Percentiles rank a stretch among this genome's conserved stretches.
Conservation (phyloP, 2,113 vertebrate species). For the Entomyzon cyanotis region DNA sequence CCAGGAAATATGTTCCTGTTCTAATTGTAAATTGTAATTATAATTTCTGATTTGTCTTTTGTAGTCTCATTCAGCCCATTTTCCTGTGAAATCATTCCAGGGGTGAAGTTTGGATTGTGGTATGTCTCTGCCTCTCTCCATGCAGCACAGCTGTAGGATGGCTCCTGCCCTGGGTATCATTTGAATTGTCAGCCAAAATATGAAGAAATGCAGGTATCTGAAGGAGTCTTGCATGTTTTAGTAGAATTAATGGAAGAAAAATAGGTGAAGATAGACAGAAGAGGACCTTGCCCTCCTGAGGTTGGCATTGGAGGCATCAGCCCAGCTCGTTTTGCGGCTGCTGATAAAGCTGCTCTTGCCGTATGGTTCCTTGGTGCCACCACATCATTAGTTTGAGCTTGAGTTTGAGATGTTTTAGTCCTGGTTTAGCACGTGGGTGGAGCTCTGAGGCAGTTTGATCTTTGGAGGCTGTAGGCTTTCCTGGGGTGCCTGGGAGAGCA, state of each 20-base stretch:
- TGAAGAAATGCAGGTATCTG: neutral
- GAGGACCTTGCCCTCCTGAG: neutral
- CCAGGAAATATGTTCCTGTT: neutral
- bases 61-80: neutral
- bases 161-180: neutral
- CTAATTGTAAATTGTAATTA: neutral
- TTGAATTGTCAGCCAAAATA: neutral
- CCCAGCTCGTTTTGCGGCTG: neutral
- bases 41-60: neutral
- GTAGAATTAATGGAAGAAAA: neutral
- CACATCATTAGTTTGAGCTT: neutral
- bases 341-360: neutral
- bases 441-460: neutral
- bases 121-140: neutral
- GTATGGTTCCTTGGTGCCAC: rapidly evolving
- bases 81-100: neutral
- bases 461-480: neutral
- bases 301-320: rapidly evolving
- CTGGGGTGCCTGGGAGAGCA: rapidly evolving
- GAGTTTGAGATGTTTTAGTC: neutral
- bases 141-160: rapidly evolving
- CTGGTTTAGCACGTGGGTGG: neutral
- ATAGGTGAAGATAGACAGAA: neutral
- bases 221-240: neutral
- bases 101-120: neutral